phyloP scores from a whole-genome alignment of 2,888 invertebrate genomes.

The Latrodectus hesperus region DNA sequence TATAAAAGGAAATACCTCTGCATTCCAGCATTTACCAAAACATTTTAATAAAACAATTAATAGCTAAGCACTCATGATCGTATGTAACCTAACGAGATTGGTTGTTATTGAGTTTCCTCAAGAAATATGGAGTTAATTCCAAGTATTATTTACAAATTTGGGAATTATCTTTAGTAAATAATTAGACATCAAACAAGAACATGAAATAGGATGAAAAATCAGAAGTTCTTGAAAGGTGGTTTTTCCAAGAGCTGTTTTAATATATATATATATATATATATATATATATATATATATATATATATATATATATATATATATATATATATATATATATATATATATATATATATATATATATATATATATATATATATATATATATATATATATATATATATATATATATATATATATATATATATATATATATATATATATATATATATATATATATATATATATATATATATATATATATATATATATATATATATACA shows the following conservation, averaged over 20 bases:
- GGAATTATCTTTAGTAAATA: no score
- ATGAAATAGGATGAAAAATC: no score
- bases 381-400: constrained; percentile 1
- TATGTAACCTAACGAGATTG: no score
- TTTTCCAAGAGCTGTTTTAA: background rate
- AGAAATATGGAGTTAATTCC: no score
- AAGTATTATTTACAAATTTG: no score
- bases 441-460: background rate
- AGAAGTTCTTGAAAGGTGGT: background rate
- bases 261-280: background rate
- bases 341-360: constrained; percentile 1
- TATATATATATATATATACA: background rate
- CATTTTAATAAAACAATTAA: no score
- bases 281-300: constrained; percentile 1
- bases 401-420: constrained; percentile 1
- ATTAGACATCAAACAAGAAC: no score
- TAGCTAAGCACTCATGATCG: no score
- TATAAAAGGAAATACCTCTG: no score
- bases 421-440: constrained; percentile 1
- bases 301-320: constrained; percentile 1
- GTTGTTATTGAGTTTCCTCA: no score
- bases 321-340: constrained; percentile 1
- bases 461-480: background rate
- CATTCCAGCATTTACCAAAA: no score
- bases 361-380: constrained; percentile 1